These are phyloP conservation scores for Aleiodes testaceus DNA, from an alignment of 2,888 invertebrate genomes.

Conservation along the genomic window DNA sequence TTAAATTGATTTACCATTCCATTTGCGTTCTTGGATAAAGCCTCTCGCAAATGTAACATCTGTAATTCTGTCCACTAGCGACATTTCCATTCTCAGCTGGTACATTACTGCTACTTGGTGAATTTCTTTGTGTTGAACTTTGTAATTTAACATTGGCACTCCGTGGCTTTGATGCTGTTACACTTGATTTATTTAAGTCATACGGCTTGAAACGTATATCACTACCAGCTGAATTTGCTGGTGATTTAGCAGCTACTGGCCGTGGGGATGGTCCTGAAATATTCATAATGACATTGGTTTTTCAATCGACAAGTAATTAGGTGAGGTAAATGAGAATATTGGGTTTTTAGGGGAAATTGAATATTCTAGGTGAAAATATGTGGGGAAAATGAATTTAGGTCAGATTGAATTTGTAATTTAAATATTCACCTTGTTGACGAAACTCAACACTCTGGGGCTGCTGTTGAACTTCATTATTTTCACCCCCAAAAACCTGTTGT, in stretches of 20 bases:
- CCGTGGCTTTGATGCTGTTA: slow-evolving; percentile 73
- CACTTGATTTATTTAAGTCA: slow-evolving; percentile 74
- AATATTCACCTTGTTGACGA: slow-evolving; percentile 62
- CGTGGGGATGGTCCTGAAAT: slow-evolving; percentile 68
- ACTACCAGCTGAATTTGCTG: slow-evolving; percentile 74
- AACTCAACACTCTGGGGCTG: slow-evolving; percentile 61
- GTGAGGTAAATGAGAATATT: neutral
- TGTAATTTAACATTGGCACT: slow-evolving; percentile 70
- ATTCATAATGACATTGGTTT: slow-evolving; percentile 5
- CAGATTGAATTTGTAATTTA: neutral
- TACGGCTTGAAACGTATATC: slow-evolving; percentile 79
- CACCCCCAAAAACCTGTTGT: slow-evolving; percentile 81
- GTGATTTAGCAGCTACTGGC: slow-evolving; percentile 75
- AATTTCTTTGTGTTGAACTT: slow-evolving; percentile 66
- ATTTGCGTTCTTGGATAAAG: slow-evolving; percentile 84
- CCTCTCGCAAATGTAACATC: slow-evolving; percentile 88
- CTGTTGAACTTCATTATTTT: slow-evolving; percentile 75
- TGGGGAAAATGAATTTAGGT: too few relatives aligned
- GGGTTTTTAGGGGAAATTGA: too few relatives aligned
- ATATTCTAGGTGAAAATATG: too few relatives aligned
- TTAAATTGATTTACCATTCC: slow-evolving; percentile 79
- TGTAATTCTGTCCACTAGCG: slow-evolving; percentile 69
- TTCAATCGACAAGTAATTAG: neutral
- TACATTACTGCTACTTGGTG: slow-evolving; percentile 65
- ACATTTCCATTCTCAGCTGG: slow-evolving; percentile 68